Conservation (phyloP, 2,113 vertebrate species). For the Cebus imitator region DNA sequence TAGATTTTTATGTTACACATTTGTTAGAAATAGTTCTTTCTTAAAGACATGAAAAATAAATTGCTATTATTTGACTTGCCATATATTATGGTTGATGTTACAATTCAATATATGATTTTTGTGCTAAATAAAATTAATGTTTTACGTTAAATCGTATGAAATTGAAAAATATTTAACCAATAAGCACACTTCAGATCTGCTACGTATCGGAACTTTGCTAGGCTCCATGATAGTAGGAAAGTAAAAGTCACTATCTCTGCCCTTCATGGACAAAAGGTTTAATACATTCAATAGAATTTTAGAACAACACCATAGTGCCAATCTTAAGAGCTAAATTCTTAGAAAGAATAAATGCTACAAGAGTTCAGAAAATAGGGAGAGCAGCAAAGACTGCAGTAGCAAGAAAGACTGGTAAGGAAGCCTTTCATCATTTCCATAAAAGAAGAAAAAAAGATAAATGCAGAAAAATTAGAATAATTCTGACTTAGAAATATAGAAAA, state of each 20-base stretch:
- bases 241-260: neutral
- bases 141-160: constrained; percentile 31
- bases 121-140: neutral
- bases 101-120: constrained; percentile 25
- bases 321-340: neutral
- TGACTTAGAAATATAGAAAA: neutral
- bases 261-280: neutral
- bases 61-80: constrained; percentile 5
- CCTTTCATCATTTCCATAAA: neutral
- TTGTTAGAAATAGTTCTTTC: constrained; percentile 43
- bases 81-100: neutral
- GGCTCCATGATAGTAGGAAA: neutral
- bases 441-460: neutral
- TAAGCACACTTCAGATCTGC: neutral
- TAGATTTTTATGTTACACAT: constrained; percentile 27
- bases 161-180: neutral
- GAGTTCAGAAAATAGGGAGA: neutral
- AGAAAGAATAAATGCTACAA: neutral
- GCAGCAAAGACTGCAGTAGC: neutral
- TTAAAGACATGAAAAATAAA: constrained; percentile 5
- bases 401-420: neutral
- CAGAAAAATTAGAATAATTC: neutral
- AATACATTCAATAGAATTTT: neutral
- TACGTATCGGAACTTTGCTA: neutral
- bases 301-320: neutral